Percentiles rank a stretch among this genome's conserved stretches.
Evolutionary conservation across 1,140 invertebrate genomes (phyloP).

Genomic region (Metopolophium dirhodum): DNA sequence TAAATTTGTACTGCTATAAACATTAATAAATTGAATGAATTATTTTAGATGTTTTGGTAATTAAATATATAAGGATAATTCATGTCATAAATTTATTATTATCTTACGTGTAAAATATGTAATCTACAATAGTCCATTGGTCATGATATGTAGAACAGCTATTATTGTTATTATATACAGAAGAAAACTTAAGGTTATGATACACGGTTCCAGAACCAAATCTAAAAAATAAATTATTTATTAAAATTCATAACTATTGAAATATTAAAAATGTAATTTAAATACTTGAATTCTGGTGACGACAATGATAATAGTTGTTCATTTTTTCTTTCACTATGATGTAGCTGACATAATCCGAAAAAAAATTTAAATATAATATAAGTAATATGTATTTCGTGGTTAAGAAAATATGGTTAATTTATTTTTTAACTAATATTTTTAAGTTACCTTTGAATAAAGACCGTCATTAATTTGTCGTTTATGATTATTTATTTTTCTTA

Average conservation of each 20-base stretch:
- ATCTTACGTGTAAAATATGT: slow-evolving; percentile 75
- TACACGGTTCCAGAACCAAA: slow-evolving; percentile 59
- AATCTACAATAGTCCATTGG: slow-evolving; percentile 81
- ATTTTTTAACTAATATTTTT: not conserved
- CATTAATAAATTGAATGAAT: not conserved
- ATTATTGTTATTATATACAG: slow-evolving; percentile 61
- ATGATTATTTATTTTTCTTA: slow-evolving; percentile 59
- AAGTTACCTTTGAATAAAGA: slow-evolving; percentile 46
- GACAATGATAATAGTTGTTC: not conserved
- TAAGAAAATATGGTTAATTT: not conserved
- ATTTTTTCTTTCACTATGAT: slow-evolving; percentile 54
- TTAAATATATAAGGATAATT: not conserved
- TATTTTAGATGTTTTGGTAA: not conserved
- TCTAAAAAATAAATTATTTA: slow-evolving; percentile 20
- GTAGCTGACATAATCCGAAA: not conserved
- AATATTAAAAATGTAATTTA: not conserved
- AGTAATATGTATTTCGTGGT: not conserved
- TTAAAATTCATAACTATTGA: not conserved
- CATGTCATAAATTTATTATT: not conserved
- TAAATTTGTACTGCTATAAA: slow-evolving; percentile 29
- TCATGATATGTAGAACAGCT: slow-evolving; percentile 77
- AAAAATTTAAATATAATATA: not conserved
- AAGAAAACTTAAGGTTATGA: slow-evolving; percentile 62
- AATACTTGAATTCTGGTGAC: not conserved
- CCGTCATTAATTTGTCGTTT: slow-evolving; percentile 37